phyloP scores from a whole-genome alignment of 1,140 invertebrate genomes.

The Drosophila virilis region DNA sequence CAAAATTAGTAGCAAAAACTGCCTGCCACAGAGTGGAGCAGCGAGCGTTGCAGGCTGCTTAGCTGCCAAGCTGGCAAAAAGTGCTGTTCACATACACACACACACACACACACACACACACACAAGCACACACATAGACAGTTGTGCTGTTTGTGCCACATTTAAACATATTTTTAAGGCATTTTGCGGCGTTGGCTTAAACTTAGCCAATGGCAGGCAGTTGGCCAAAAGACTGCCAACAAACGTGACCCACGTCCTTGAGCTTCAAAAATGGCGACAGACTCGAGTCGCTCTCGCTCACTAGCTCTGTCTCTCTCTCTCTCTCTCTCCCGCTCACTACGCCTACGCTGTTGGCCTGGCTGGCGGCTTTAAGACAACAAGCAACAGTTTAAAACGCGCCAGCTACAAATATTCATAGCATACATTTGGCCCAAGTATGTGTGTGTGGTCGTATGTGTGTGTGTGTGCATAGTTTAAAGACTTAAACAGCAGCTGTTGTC shows the following conservation, averaged over 20 bases:
- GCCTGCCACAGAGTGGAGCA: constrained; percentile 38
- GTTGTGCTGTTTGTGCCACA: constrained; percentile 18
- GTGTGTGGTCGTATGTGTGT: constrained; percentile 16
- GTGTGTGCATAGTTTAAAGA: constrained; percentile 40
- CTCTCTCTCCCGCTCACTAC: no score
- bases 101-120: not conserved
- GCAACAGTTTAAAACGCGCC: constrained; percentile 46
- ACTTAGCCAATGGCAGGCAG: constrained; percentile 35
- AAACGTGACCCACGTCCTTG: constrained; percentile 60
- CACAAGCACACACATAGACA: not conserved
- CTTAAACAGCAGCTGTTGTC: constrained; percentile 34
- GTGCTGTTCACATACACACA: not conserved
- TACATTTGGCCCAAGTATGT: constrained; percentile 27
- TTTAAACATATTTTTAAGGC: constrained; percentile 34
- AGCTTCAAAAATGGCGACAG: constrained; percentile 59
- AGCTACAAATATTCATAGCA: constrained; percentile 35
- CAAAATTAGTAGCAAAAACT: constrained; percentile 67
- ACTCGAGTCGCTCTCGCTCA: not conserved
- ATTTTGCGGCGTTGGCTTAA: constrained; percentile 38
- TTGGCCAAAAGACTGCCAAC: constrained; percentile 16
- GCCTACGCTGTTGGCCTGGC: constrained; percentile 11
- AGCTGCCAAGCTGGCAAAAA: constrained; percentile 12
- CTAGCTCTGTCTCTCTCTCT: not conserved
- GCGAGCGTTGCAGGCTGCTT: not conserved
- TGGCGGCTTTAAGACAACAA: constrained; percentile 50